Conservation (phyloP, 2,113 vertebrate genomes). For the Ranitomeya imitator region DNA sequence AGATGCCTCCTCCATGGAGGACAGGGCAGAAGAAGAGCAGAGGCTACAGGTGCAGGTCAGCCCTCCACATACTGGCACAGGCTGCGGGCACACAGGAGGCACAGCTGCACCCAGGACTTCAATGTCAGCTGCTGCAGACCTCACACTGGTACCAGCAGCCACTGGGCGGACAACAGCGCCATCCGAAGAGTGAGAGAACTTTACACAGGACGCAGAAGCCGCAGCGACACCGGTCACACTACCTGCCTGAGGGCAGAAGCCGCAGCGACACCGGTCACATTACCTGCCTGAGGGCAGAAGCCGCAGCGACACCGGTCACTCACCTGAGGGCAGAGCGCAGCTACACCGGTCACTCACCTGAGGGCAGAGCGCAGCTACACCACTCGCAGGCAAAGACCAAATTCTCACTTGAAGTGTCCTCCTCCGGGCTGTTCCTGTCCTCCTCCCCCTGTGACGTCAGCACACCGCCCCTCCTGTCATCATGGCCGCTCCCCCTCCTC, state of each 20-base stretch:
- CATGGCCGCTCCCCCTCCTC: background rate
- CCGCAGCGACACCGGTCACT: background rate
- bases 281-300: background rate
- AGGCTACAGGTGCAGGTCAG: no score
- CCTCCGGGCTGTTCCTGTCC: background rate
- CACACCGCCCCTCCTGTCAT: background rate
- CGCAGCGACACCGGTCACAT: background rate
- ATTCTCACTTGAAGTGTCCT: background rate
- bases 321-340: background rate
- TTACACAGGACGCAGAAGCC: background rate
- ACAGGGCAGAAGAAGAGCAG: no score
- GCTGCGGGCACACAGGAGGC: no score
- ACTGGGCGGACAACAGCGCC: background rate
- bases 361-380: background rate
- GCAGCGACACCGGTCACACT: no score
- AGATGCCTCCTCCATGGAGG: no score
- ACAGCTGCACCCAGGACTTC: no score
- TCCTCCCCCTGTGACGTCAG: conserved; percentile 24
- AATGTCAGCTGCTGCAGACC: background rate
- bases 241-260: background rate
- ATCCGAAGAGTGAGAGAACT: background rate
- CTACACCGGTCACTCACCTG: no score
- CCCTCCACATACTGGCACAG: no score
- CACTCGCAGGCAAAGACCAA: background rate
- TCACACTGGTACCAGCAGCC: background rate